These are phyloP conservation scores for Xyrauchen texanus DNA, from an alignment of 2,113 vertebrate genomes.

Conservation along the genomic window DNA sequence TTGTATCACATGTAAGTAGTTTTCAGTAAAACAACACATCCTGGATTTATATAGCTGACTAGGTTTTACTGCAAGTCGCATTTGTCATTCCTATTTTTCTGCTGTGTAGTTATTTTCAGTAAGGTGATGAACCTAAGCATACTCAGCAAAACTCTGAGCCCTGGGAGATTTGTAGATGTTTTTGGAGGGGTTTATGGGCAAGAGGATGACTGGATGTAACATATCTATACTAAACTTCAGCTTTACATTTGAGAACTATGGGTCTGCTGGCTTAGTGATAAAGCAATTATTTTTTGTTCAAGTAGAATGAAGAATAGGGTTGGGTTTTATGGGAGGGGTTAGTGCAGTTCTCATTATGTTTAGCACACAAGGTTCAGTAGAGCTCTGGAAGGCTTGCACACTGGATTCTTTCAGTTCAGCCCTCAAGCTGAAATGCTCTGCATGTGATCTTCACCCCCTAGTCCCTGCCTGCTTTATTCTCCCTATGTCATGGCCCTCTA, in stretches of 20 bases:
- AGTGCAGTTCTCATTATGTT: conserved; percentile 35
- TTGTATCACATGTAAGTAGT: neutral
- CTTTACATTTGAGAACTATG: conserved; percentile 8
- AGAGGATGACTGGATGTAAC: neutral
- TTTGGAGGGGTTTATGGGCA: neutral
- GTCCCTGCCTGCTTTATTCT: conserved; percentile 68
- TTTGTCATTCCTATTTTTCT: neutral
- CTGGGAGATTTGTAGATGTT: neutral
- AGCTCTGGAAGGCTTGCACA: conserved; percentile 59
- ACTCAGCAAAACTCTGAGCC: neutral
- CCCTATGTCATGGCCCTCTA: conserved; percentile 69
- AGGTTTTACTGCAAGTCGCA: neutral
- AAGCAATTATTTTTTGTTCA: neutral
- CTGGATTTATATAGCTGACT: conserved; percentile 1
- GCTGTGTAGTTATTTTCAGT: neutral
- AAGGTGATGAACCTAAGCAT: neutral
- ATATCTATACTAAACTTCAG: neutral
- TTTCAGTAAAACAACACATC: neutral
- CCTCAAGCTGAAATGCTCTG: conserved; percentile 83
- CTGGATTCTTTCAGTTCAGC: conserved; percentile 76
- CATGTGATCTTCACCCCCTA: conserved; percentile 70
- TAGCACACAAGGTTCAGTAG: conserved; percentile 25
- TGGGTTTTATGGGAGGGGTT: conserved; percentile 12
- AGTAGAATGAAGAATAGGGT: neutral
- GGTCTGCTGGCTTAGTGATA: conserved; percentile 1